A percentile compares a stretch with the other conserved stretches of the same genome.
Evolutionary conservation across 2,888 invertebrate genomes (phyloP).

Genomic region (Herminia tarsipennalis): DNA sequence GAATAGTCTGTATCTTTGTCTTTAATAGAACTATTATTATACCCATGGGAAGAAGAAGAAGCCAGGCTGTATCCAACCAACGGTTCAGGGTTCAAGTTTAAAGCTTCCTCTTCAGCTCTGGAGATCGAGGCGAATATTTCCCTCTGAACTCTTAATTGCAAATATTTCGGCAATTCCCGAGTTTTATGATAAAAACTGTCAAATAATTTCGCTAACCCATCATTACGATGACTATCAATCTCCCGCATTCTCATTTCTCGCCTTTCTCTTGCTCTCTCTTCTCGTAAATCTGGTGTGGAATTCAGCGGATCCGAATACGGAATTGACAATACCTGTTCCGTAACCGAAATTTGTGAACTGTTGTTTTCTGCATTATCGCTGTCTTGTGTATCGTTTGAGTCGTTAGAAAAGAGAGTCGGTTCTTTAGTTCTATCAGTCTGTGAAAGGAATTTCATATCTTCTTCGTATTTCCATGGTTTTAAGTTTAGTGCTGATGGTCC

Average conservation of each 20-base stretch:
- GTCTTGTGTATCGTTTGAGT: constrained; percentile 1
- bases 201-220: constrained; percentile 44
- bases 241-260: constrained; percentile 22
- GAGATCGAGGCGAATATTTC: constrained; percentile 44
- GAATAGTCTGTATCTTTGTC: constrained; percentile 4
- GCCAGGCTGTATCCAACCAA: constrained; percentile 13
- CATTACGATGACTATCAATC: constrained; percentile 17
- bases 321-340: not conserved
- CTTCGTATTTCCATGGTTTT: constrained; percentile 40
- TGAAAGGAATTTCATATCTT: constrained; percentile 31
- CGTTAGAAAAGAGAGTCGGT: not conserved
- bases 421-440: constrained; percentile 1
- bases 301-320: not conserved
- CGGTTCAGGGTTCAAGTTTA: constrained; percentile 16
- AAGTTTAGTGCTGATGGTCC: constrained; percentile 15
- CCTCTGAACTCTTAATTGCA: constrained; percentile 49
- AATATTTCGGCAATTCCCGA: constrained; percentile 41
- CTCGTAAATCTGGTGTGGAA: constrained; percentile 9
- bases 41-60: constrained; percentile 13
- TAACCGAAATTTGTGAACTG: not conserved
- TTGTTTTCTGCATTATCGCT: not conserved
- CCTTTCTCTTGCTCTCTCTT: constrained; percentile 22
- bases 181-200: constrained; percentile 49
- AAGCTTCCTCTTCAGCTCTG: constrained; percentile 43
- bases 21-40: not conserved